A percentile compares a stretch with the other conserved stretches of the same genome.
phyloP scores from a whole-genome alignment of 2,113 vertebrate species.

The Garra rufa region DNA sequence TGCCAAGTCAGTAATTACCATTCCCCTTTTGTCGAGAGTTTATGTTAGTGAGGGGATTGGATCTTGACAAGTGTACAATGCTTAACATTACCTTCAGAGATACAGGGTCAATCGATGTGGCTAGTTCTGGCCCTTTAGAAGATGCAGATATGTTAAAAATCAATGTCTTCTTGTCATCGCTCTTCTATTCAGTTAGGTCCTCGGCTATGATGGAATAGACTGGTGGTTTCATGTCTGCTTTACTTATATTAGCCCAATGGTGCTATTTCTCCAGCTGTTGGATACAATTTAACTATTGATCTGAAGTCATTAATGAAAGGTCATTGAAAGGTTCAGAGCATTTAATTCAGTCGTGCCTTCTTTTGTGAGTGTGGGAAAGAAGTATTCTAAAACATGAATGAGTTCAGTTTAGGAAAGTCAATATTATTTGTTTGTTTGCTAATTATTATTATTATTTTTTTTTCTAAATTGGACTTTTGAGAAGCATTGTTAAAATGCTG shows the following conservation, averaged over 20 bases:
- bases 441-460: background rate
- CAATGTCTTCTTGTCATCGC: constrained; percentile 69
- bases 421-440: background rate
- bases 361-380: background rate
- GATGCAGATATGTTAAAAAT: constrained; percentile 70
- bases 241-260: background rate
- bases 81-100: constrained; percentile 64
- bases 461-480: background rate
- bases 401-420: background rate
- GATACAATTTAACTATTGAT: constrained; percentile 3
- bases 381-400: background rate
- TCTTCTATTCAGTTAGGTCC: constrained; percentile 65
- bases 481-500: background rate
- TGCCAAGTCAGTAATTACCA: constrained; percentile 68
- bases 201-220: constrained; percentile 59
- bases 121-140: constrained; percentile 61
- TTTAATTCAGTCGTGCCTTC: background rate
- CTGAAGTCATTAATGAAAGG: constrained; percentile 9
- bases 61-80: constrained; percentile 62
- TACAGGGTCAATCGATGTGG: constrained; percentile 69
- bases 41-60: constrained; percentile 58
- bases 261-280: background rate
- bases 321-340: constrained; percentile 1
- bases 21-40: constrained; percentile 67
- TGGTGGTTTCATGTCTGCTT: background rate